Evolutionary conservation across 1,140 invertebrate genomes (phyloP), one percentile per base, ranked within the genome.

Genomic region (Bathynomus jamesi): DNA sequence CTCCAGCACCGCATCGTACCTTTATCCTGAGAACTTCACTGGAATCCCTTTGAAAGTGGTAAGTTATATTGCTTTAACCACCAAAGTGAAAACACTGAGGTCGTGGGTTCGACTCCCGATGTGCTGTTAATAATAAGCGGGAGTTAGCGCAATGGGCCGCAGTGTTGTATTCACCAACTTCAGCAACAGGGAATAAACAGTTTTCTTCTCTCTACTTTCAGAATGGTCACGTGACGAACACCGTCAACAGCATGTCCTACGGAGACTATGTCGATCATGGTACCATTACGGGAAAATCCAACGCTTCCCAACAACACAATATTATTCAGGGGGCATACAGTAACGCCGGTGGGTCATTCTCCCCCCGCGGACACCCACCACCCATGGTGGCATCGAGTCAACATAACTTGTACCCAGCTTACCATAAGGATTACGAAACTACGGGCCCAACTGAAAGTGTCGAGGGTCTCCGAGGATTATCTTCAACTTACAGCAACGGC

Each of bases 21-120:
- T 77, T 29, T 77, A 77, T 61, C 70, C 76, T 21, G 76, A 77
- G 24, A 70, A 69, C 46, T 77, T 72, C 70, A 70, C 76, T 0
- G 73, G 72, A 11, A 74, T 77, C 13, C 72, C 76, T 32, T 31
- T 74, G 8, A 77, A 77, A 67, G 71, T 77, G 40, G 40, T 53
- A 21, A 53, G 40, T 17, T 53, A n/a, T n/a, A n/a, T n/a, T n/a
- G n/a, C n/a, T n/a, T n/a, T n/a, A n/a, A n/a, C n/a, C n/a, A n/a
- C n/a, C n/a, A n/a, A n/a, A n/a, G n/a, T n/a, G n/a, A n/a, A n/a
- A n/a, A n/a, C n/a, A n/a, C n/a, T n/a, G n/a, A n/a, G n/a, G n/a
- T n/a, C n/a, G n/a, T n/a, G n/a, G n/a, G n/a, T n/a, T n/a, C n/a
- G n/a, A n/a, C n/a, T n/a, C n/a, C n/a, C n/a, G n/a, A n/a, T n/a